A percentile compares a stretch with the other conserved stretches of the same genome.
Conservation (phyloP, 1,140 invertebrate genomes). For the Scaptomyza pallida region DNA sequence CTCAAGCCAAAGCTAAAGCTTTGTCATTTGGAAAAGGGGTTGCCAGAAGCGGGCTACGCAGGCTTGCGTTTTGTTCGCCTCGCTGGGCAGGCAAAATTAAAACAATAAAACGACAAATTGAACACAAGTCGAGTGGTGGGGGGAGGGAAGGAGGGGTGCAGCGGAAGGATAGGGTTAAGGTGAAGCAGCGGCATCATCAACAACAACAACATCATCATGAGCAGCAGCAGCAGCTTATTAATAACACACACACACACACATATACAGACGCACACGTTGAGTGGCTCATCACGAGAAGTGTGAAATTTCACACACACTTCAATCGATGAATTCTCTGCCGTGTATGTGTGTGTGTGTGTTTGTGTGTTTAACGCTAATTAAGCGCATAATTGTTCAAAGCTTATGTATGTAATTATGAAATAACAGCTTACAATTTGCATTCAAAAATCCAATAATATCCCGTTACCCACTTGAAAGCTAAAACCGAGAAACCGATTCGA, state of each 20-base stretch:
- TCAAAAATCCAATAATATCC: not conserved
- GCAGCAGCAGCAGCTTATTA: conserved; percentile 61
- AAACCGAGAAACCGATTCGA: not conserved
- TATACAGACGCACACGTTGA: not conserved
- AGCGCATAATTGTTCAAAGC: conserved; percentile 61
- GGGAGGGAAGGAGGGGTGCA: not conserved
- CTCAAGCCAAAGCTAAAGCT: not conserved
- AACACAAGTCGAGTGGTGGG: conserved; percentile 40
- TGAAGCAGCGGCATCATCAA: not conserved
- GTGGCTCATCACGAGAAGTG: conserved; percentile 58
- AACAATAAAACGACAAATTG: conserved; percentile 75
- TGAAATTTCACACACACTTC: conserved; percentile 70
- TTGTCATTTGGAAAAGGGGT: conserved; percentile 27
- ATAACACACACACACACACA: conserved; percentile 45
- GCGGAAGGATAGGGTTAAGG: not conserved
- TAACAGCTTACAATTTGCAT: conserved; percentile 18
- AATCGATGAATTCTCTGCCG: conserved; percentile 22
- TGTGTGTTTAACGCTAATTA: conserved; percentile 57
- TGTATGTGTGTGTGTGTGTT: conserved; percentile 2
- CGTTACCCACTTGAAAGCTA: conserved; percentile 25
- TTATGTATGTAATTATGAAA: conserved; percentile 11
- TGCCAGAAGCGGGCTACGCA: conserved; percentile 12
- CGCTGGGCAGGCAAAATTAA: conserved; percentile 60
- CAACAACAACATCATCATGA: conserved; percentile 2
- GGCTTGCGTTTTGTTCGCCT: conserved; percentile 47